Percentiles rank a stretch among this genome's conserved stretches.
Evolutionary conservation across 1,140 invertebrate genomes (phyloP).

Genomic region (Tetramorium parvispinum): DNA sequence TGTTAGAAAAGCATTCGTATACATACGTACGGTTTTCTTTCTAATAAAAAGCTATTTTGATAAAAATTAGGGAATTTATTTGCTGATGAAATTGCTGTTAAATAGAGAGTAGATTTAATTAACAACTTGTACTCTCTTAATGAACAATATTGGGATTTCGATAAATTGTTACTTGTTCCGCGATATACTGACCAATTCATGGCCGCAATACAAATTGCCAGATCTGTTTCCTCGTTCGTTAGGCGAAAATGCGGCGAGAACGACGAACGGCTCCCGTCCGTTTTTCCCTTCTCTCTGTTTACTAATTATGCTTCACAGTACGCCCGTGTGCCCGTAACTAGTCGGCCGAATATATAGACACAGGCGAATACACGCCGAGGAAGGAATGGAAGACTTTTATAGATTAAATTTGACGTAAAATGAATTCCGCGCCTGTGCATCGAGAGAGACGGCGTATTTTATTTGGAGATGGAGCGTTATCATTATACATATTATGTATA

Average conservation of each 20-base stretch:
- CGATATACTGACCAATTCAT: slow-evolving; percentile 13
- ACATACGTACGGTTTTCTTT: background rate
- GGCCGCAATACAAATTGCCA: slow-evolving; percentile 35
- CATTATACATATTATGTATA: slow-evolving; percentile 26
- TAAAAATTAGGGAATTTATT: slow-evolving; percentile 14
- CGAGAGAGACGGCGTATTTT: slow-evolving; percentile 11
- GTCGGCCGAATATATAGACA: slow-evolving; percentile 65
- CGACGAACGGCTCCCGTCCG: slow-evolving; percentile 1
- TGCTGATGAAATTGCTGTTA: background rate
- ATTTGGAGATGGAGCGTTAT: slow-evolving; percentile 3
- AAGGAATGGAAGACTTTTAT: slow-evolving; percentile 81
- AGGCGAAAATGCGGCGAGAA: slow-evolving; percentile 54
- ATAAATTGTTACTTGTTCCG: slow-evolving; percentile 27
- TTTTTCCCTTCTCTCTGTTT: slow-evolving; percentile 2
- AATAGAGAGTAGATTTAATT: slow-evolving; percentile 8
- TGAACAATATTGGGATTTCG: slow-evolving; percentile 26
- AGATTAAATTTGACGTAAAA: slow-evolving; percentile 73
- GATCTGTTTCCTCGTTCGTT: slow-evolving; percentile 24
- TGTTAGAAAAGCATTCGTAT: too few species aligned
- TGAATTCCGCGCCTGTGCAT: slow-evolving; percentile 47
- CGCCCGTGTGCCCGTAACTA: slow-evolving; percentile 31
- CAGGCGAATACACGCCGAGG: slow-evolving; percentile 70
- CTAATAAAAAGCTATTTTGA: background rate
- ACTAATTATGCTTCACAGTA: slow-evolving; percentile 30
- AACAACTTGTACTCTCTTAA: too few species aligned